phyloP scores from a whole-genome alignment of 2,888 invertebrate species.

The Xestia sexstrigata region DNA sequence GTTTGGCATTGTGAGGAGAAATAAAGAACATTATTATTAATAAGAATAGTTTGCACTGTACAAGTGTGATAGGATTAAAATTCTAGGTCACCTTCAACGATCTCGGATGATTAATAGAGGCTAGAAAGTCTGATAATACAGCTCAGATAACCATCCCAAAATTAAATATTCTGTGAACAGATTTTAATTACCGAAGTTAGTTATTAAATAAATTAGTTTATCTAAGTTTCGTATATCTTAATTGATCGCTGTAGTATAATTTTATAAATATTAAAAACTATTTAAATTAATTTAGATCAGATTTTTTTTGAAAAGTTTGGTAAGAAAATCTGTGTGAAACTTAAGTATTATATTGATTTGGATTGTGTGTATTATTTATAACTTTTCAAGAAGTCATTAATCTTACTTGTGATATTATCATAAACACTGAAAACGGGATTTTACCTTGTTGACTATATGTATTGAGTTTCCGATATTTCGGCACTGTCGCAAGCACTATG shows the following conservation, averaged over 20 bases:
- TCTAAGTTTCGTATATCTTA: constrained; percentile 38
- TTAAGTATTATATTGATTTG: neutral
- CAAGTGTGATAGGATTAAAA: neutral
- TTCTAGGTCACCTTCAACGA: constrained; percentile 1
- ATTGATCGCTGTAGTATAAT: constrained; percentile 29
- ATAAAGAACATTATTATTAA: too few relatives aligned
- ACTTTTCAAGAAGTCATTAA: neutral
- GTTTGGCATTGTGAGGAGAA: too few relatives aligned
- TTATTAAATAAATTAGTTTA: constrained; percentile 43
- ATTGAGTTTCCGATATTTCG: too few relatives aligned
- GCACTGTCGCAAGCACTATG: too few relatives aligned
- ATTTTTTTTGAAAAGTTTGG: constrained; percentile 10
- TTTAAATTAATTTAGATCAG: constrained; percentile 16
- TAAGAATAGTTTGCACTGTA: neutral
- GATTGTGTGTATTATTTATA: neutral
- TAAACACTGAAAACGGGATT: too few relatives aligned
- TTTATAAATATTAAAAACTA: constrained; percentile 37
- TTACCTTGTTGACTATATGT: too few relatives aligned
- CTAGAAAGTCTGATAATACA: neutral
- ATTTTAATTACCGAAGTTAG: constrained; percentile 52
- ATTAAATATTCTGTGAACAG: constrained; percentile 40
- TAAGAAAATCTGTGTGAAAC: neutral
- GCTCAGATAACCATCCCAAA: neutral
- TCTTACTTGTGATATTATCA: too few relatives aligned
- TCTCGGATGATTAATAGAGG: neutral